Conservation (phyloP, 2,797 vertebrate genomes). For the Gambelia wislizenii region DNA sequence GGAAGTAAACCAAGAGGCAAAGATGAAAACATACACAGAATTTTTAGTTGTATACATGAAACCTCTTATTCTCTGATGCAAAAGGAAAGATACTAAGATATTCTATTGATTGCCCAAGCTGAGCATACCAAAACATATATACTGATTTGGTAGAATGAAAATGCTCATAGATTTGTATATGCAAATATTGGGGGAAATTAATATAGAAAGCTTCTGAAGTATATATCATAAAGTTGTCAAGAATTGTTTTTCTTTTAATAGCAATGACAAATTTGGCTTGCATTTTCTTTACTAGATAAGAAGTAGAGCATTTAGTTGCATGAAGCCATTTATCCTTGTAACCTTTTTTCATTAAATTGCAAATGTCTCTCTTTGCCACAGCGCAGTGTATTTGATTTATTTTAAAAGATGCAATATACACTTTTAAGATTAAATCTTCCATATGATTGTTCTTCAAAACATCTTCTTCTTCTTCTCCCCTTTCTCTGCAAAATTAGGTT, state of each 20-base stretch:
- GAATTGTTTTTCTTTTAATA: conserved; percentile 32
- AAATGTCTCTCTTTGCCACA: conserved; percentile 21
- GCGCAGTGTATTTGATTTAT: conserved; percentile 21
- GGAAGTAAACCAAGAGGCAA: not conserved
- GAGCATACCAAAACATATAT: conserved; percentile 1
- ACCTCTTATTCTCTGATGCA: not conserved
- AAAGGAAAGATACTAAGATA: not conserved
- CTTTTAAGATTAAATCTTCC: conserved; percentile 32
- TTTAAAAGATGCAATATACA: conserved; percentile 42
- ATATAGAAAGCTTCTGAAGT: not conserved
- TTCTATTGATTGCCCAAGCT: not conserved
- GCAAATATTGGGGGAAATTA: conserved; percentile 1
- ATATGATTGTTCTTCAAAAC: conserved; percentile 35
- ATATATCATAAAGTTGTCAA: conserved; percentile 14
- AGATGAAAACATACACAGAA: not conserved
- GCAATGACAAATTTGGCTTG: conserved; percentile 26
- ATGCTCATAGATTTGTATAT: not conserved
- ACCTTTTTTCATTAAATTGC: conserved; percentile 25
- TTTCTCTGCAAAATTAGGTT: not conserved
- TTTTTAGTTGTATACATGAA: not conserved
- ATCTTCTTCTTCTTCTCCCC: conserved; percentile 19
- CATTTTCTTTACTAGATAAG: conserved; percentile 34
- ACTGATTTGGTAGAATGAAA: not conserved
- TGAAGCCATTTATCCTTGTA: conserved; percentile 13
- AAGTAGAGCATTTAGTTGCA: conserved; percentile 30